phyloP scores from a whole-genome alignment of 2,888 invertebrate genomes.

The Eupeodes latifasciatus region DNA sequence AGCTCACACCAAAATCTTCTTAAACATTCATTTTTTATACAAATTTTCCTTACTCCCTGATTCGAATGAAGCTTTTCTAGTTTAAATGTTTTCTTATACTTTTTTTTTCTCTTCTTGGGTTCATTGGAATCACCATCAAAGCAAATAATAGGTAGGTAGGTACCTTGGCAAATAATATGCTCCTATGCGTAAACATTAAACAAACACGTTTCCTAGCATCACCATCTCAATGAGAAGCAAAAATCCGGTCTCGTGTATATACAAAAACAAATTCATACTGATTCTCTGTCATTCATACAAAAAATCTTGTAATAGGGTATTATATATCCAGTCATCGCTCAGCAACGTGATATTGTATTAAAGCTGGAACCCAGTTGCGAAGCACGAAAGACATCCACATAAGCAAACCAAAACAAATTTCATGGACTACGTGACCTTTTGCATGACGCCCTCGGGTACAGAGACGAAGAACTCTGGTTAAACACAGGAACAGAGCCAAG shows the following conservation, averaged over 20 bases:
- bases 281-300: neutral
- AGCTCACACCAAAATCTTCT: no score
- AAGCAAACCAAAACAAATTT: neutral
- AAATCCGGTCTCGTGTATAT: slow-evolving; percentile 8
- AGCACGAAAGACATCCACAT: neutral
- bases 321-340: neutral
- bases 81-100: neutral
- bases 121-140: neutral
- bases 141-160: neutral
- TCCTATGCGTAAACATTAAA: slow-evolving; percentile 30
- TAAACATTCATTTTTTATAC: no score
- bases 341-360: slow-evolving; percentile 12
- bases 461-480: neutral
- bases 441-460: slow-evolving; percentile 29
- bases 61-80: neutral
- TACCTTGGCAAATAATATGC: neutral
- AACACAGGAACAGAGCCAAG: slow-evolving; percentile 12
- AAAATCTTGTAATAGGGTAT: neutral
- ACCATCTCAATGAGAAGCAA: neutral
- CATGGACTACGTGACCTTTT: slow-evolving; percentile 61
- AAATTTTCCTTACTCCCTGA: no score
- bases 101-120: neutral
- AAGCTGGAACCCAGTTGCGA: neutral
- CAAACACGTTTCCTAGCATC: slow-evolving; percentile 44
- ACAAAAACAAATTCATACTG: neutral